These are phyloP conservation scores for Iphiclides podalirius DNA, from an alignment of 2,888 invertebrate genomes.

Conservation along the genomic window DNA sequence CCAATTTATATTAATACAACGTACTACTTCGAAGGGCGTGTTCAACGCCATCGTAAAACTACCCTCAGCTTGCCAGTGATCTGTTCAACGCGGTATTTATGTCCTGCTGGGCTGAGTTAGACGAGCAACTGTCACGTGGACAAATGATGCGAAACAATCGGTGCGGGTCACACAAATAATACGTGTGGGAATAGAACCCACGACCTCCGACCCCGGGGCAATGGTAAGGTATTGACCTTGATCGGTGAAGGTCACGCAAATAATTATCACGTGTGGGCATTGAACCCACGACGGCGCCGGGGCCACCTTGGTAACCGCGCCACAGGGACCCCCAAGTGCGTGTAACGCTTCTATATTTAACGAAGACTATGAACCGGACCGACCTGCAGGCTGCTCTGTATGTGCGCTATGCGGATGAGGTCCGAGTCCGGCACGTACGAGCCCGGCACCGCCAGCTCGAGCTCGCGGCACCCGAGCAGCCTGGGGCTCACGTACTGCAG, in stretches of 20 bases:
- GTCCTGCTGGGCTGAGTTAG: slow-evolving; percentile 98
- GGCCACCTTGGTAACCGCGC: too few relatives aligned
- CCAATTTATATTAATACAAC: not conserved
- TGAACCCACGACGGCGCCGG: too few relatives aligned
- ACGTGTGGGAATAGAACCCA: too few relatives aligned
- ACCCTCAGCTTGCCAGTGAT: slow-evolving; percentile 95
- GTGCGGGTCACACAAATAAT: too few relatives aligned
- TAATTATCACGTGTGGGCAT: too few relatives aligned
- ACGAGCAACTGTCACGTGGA: slow-evolving; percentile 86
- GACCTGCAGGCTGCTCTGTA: slow-evolving; percentile 95
- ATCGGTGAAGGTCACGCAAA: too few relatives aligned
- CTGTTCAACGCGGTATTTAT: slow-evolving; percentile 99
- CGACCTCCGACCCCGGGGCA: too few relatives aligned
- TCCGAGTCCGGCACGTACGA: slow-evolving; percentile 97
- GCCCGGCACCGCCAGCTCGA: slow-evolving; percentile 98
- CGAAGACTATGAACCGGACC: too few relatives aligned
- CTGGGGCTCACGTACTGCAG: slow-evolving; percentile 98
- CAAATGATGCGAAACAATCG: too few relatives aligned
- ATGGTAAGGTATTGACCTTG: too few relatives aligned
- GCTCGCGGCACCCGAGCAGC: slow-evolving; percentile 91
- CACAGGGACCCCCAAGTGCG: too few relatives aligned
- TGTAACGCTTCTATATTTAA: too few relatives aligned
- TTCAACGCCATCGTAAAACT: slow-evolving; percentile 93
- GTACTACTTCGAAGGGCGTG: slow-evolving; percentile 84
- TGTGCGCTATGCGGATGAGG: slow-evolving; percentile 92